Evolutionary conservation across 92 coral and sea anemone species (phyloP).

Genomic region (Bergia puertoricense): DNA sequence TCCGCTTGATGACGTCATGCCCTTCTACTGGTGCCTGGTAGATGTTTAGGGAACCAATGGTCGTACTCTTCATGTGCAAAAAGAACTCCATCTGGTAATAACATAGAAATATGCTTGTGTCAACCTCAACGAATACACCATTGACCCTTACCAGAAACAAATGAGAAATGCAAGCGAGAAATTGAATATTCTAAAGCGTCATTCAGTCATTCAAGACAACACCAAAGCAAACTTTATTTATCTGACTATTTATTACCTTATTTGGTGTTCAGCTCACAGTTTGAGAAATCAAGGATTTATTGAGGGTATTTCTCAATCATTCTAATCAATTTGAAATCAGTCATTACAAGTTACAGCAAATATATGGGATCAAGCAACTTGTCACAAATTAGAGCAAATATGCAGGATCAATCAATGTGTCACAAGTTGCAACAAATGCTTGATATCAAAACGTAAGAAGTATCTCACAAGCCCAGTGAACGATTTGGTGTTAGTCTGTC

Average conservation of each 20-base stretch:
- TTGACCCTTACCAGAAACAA: not conserved
- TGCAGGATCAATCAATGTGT: not conserved
- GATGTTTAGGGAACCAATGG: conserved; percentile 68
- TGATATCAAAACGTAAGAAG: too few species aligned
- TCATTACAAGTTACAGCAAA: not conserved
- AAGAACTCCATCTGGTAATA: conserved; percentile 65
- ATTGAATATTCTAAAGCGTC: too few species aligned
- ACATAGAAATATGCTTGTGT: not conserved
- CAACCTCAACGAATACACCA: not conserved
- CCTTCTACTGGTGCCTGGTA: conserved; percentile 80
- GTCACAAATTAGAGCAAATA: not conserved
- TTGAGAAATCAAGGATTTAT: not conserved
- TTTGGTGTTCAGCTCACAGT: not conserved
- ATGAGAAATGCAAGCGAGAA: too few species aligned
- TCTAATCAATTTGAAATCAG: not conserved
- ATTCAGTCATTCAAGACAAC: too few species aligned
- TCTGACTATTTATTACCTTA: too few species aligned
- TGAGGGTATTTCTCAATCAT: too few species aligned
- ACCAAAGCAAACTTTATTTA: too few species aligned
- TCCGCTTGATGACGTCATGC: conserved; percentile 54
- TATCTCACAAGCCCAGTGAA: not conserved
- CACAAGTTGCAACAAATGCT: not conserved
- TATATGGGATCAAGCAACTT: not conserved
- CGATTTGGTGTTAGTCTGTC: too few species aligned
- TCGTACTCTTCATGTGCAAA: conserved; percentile 64